Evolutionary conservation across 2,113 vertebrate genomes (phyloP), one percentile per base, ranked within the genome.

Genomic region (Amazona guildingii): DNA sequence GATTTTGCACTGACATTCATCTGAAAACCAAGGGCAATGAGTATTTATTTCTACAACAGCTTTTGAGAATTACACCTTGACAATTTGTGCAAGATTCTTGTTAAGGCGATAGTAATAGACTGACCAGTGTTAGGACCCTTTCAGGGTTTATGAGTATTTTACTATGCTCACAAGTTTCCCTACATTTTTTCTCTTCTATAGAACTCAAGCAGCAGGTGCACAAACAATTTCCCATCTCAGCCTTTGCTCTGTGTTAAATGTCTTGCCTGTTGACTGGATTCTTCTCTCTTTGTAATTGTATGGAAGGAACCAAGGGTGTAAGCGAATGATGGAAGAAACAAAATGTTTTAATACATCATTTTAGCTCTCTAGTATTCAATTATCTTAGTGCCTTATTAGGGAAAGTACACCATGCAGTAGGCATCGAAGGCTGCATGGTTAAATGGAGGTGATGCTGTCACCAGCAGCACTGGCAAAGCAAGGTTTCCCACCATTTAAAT

Each of bases 351-450:
- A 29, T 25, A 6, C 0, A 23, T 21, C 4, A 8, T 3, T 85
- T 87, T 23, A 57, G 2, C 57, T 91, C 15, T 41, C 12, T 59
- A 41, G 12, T 69, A 73, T 39, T 55, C 8, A 15, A 4, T 67
- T 66, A 25, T n/a, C 44, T 68, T 35, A 54, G n/a, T 17, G 8
- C 5, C 48, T 66, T 83, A 10, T 31, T 66, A 43, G 28, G 41
- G 61, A 74, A 25, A 84, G 41, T n/a, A 66, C 2, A 2, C 5
- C 1, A 10, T 31, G 3, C 2, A 3, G 2, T 27, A 51, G 23
- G 37, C 14, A 46, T 52, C 7, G 59, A 46, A 73, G 8, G 1
- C 14, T 70, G 4, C 8, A 19, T 18, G 24, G 23, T 9, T 82
- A n/a, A 55, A 17, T 5, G 18, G 48, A 79, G 31, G 24, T 11